phyloP scores from a whole-genome alignment of 2,888 invertebrate genomes.

The Lamellibrachia columna region DNA sequence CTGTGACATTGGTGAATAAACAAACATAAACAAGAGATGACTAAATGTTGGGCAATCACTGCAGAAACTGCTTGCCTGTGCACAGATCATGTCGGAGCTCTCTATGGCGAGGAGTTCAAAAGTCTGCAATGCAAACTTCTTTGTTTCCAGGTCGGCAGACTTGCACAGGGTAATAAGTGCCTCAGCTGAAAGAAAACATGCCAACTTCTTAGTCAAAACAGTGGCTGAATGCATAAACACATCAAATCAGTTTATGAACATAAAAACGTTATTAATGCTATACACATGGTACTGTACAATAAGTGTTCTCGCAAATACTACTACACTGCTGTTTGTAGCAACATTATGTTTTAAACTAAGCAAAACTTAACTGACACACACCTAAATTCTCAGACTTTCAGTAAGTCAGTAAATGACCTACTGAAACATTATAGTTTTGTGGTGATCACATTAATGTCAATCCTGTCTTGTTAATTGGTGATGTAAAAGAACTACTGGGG shows the following conservation, averaged over 20 bases:
- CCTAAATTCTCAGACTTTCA: neutral
- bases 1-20: too few species aligned
- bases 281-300: neutral
- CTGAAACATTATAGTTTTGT: neutral
- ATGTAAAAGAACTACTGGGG: too few species aligned
- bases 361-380: neutral
- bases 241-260: too few species aligned
- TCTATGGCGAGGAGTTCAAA: constrained; percentile 62
- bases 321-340: neutral
- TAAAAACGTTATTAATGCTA: too few species aligned
- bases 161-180: constrained; percentile 54
- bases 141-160: constrained; percentile 55
- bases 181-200: constrained; percentile 47
- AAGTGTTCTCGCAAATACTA: neutral
- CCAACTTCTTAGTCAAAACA: too few species aligned
- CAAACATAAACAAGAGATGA: too few species aligned
- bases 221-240: too few species aligned
- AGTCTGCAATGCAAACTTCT: constrained; percentile 56
- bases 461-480: too few species aligned
- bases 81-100: constrained; percentile 59
- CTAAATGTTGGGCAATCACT: too few species aligned
- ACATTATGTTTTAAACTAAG: neutral
- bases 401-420: neutral
- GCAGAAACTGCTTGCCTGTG: constrained; percentile 50
- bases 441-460: neutral